These are phyloP conservation scores for Acronicta aceris DNA, from an alignment of 2,888 invertebrate species.

Conservation along the genomic window DNA sequence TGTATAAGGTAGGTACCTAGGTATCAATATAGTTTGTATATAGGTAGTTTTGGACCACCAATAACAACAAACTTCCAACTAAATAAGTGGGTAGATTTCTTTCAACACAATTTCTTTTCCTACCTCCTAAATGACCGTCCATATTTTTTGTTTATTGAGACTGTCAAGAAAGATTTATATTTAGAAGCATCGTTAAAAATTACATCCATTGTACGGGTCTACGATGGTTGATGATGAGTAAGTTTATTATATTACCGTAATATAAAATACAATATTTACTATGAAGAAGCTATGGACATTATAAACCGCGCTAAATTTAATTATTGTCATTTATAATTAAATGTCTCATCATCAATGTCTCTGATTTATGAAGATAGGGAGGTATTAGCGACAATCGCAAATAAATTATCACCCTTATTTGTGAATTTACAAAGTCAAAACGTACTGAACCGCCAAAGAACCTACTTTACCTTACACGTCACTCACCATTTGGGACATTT, in stretches of 20 bases:
- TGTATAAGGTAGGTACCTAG: too few species aligned
- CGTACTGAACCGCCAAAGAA: too few species aligned
- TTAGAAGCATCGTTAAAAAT: constrained; percentile 14
- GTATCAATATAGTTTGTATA: too few species aligned
- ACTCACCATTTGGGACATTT: constrained; percentile 54
- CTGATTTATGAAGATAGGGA: too few species aligned
- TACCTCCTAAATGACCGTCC: constrained; percentile 10
- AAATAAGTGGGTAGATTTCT: not conserved
- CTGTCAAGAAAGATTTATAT: constrained; percentile 12
- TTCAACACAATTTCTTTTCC: constrained; percentile 9
- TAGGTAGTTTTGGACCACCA: constrained; percentile 7
- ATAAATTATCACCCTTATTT: not conserved
- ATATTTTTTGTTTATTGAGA: constrained; percentile 7
- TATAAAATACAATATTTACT: constrained; percentile 3
- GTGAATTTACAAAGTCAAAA: not conserved
- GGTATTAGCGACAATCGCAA: too few species aligned
- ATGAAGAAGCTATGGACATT: not conserved
- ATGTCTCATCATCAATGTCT: too few species aligned
- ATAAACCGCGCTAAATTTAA: constrained; percentile 3
- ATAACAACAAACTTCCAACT: constrained; percentile 5
- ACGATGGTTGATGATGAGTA: not conserved
- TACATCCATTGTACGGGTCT: constrained; percentile 6
- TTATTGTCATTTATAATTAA: not conserved
- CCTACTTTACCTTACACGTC: not conserved
- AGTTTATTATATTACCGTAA: not conserved